These are phyloP conservation scores for Petrocephalus sullivani DNA, from an alignment of 2,797 vertebrate species.

Conservation along the genomic window DNA sequence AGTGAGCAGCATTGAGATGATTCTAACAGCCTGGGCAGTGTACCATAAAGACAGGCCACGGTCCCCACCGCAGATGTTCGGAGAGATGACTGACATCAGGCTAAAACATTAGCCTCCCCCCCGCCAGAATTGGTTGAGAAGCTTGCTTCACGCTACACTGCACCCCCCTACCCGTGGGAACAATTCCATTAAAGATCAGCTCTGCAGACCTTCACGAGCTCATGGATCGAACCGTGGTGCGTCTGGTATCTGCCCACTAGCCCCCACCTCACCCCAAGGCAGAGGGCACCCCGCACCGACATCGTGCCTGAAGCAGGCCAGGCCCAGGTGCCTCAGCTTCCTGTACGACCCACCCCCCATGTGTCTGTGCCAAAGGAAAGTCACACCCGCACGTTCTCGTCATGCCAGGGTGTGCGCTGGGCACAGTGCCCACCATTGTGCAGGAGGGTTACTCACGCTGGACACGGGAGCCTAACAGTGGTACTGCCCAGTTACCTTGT, in stretches of 20 bases:
- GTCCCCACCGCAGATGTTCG: not conserved
- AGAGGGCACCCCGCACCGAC: not conserved
- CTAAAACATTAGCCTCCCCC: not conserved
- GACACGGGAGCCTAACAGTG: constrained; percentile 38
- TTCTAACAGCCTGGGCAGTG: constrained; percentile 22
- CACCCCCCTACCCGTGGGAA: not conserved
- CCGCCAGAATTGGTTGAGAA: not conserved
- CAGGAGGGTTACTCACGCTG: constrained; percentile 41
- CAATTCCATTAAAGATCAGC: not conserved
- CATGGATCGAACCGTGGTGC: not conserved
- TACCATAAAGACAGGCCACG: not conserved
- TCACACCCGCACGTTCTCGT: constrained; percentile 54
- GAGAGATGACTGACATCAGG: not conserved
- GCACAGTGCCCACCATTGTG: constrained; percentile 43
- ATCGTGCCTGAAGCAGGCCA: not conserved
- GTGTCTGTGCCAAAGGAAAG: constrained; percentile 30
- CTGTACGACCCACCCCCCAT: constrained; percentile 47
- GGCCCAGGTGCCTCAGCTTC: not conserved
- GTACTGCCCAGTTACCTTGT: constrained; percentile 43
- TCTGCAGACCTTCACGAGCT: not conserved
- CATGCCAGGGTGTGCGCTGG: constrained; percentile 41
- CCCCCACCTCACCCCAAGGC: not conserved
- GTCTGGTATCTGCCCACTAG: not conserved
- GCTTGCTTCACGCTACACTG: not conserved
- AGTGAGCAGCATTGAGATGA: constrained; percentile 34